Conservation (phyloP, 2,888 invertebrate genomes). For the Cryptocephalus moraei region DNA sequence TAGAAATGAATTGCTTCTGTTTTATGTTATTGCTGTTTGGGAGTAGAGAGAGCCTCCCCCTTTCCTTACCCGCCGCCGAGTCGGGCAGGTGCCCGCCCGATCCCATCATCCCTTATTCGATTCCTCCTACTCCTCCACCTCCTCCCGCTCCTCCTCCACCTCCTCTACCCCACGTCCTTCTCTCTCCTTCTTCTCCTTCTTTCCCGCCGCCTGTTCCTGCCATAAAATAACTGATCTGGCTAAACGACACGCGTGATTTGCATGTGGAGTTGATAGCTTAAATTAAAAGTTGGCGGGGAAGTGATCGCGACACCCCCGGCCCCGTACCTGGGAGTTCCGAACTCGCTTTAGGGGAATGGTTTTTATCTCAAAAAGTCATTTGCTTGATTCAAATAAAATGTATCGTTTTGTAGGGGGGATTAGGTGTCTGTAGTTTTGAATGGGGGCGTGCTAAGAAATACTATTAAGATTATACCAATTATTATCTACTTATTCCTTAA, state of each 20-base stretch:
- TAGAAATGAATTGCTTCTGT: constrained; percentile 35
- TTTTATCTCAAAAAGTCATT: no score
- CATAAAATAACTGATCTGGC: constrained; percentile 36
- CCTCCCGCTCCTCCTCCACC: not conserved
- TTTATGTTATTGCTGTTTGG: constrained; percentile 30
- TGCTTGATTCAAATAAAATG: no score
- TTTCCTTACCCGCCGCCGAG: constrained; percentile 1
- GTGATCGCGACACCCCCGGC: not conserved
- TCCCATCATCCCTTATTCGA: constrained; percentile 16
- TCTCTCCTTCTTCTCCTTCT: not conserved
- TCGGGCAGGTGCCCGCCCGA: constrained; percentile 23
- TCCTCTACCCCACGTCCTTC: constrained; percentile 6
- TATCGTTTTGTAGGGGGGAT: no score
- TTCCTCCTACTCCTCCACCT: constrained; percentile 20
- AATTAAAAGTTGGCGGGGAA: constrained; percentile 29
- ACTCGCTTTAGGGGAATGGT: no score
- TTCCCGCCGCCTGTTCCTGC: constrained; percentile 10
- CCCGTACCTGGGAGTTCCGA: no score
- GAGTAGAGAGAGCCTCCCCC: not conserved
- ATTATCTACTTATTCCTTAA: no score
- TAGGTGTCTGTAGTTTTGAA: no score
- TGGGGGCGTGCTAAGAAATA: no score
- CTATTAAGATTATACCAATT: no score
- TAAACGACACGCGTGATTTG: constrained; percentile 38
- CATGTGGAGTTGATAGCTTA: constrained; percentile 36